Percentiles rank a stretch among this genome's conserved stretches.
phyloP scores from a whole-genome alignment of 2,797 vertebrate genomes.

The Rousettus madagascariensis region DNA sequence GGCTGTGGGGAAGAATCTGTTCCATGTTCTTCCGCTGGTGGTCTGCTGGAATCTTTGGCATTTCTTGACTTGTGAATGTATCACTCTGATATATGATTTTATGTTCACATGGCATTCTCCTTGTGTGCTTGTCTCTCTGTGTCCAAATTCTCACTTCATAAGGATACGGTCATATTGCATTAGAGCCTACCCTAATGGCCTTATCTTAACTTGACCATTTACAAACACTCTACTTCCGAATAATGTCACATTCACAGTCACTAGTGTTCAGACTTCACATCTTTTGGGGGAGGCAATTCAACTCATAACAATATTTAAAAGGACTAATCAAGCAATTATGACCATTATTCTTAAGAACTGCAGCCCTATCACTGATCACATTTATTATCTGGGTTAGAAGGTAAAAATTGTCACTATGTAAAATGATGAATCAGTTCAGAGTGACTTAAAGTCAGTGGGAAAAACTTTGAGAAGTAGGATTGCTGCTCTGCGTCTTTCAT shows the following conservation, averaged over 20 bases:
- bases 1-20: not conserved
- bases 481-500: not conserved
- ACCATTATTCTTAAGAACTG: not conserved
- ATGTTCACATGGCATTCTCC: not conserved
- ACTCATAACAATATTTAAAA: not conserved
- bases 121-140: not conserved
- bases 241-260: not conserved
- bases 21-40: not conserved
- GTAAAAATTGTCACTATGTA: not conserved
- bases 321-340: not conserved
- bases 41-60: not conserved
- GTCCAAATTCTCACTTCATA: not conserved
- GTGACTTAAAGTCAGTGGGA: not conserved
- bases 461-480: fast-evolving
- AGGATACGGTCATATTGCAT: not conserved
- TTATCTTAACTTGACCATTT: not conserved
- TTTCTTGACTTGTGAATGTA: not conserved
- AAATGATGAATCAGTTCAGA: not conserved
- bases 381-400: not conserved
- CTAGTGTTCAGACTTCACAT: not conserved
- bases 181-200: fast-evolving
- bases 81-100: not conserved
- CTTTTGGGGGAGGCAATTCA: not conserved
- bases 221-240: not conserved
- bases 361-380: not conserved